Evolutionary conservation across 2,113 vertebrate genomes (phyloP), one percentile per base, ranked within the genome.

Genomic region (Dasyurus viverrinus): DNA sequence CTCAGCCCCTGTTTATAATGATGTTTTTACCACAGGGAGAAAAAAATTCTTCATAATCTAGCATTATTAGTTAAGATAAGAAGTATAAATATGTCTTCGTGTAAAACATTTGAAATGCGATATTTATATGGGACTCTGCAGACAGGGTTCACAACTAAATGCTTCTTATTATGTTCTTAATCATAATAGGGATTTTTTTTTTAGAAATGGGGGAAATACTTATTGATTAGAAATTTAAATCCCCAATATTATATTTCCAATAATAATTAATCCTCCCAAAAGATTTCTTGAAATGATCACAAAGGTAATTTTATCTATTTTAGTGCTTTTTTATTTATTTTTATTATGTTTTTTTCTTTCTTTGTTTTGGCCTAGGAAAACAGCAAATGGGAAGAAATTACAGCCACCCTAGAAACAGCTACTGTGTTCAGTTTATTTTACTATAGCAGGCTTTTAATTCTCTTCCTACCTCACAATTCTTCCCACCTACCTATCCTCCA

Each of bases 181-280:
- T 93, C 7, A 93, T 16, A 95, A 22, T 53, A 52, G 4, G 36
- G 22, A 47, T 47, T 47, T 54, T 54, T 84, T n/a, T 60, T 84
- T 22, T 22, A 42, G 19, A 19, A 30, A 12, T 12, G 2, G 14
- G 68, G 11, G 12, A 16, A 42, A 42, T 84, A 84, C 22, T 6
- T 7, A 22, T 8, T 19, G 16, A 84, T 42, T 8, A 42, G 36
- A 84, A 84, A 68, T 68, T 16, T 42, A 8, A 12, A 46, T 90
- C 26, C 1, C 23, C 24, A 54, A 36, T 90, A 92, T 92, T 91
- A 96, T n/a, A 92, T 26, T 94, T 90, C 90, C 93, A 55, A 91
- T 68, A 92, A 55, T 90, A 9, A 94, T 53, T 2, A 53, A 8
- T 27, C 14, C 55, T 52, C 93, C 48, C 52, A 90, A 54, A 90